Conservation (phyloP, 2,888 invertebrate genomes). For the Drosophila neutralis region DNA sequence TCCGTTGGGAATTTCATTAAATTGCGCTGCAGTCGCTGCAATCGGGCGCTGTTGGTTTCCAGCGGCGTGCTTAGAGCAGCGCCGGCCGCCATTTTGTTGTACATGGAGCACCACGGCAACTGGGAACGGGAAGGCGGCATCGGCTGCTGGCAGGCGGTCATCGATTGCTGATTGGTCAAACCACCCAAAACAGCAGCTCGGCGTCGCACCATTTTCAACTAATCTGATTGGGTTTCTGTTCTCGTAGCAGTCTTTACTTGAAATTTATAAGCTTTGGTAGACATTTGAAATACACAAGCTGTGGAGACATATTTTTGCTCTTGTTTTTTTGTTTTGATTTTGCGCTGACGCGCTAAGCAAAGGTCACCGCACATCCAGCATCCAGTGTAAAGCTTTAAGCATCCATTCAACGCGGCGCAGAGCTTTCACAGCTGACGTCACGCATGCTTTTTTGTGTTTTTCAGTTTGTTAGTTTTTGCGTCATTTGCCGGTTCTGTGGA, state of each 20-base stretch:
- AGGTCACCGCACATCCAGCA: constrained; percentile 27
- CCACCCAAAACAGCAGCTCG: constrained; percentile 13
- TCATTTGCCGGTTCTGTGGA: constrained; percentile 35
- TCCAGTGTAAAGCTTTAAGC: constrained; percentile 1
- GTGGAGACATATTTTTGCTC: not conserved
- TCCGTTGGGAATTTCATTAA: constrained; percentile 30
- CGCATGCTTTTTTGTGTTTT: constrained; percentile 4
- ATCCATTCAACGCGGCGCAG: not conserved
- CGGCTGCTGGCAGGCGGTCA: constrained; percentile 35
- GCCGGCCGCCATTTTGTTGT: not conserved
- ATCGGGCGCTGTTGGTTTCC: constrained; percentile 35
- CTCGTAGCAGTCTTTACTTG: not conserved
- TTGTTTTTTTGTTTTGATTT: not conserved
- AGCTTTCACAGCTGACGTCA: constrained; percentile 44
- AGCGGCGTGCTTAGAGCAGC: constrained; percentile 13
- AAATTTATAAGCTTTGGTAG: constrained; percentile 15
- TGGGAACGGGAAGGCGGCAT: not conserved
- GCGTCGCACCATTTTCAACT: constrained; percentile 48
- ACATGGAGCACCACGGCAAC: not conserved
- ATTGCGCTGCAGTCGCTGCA: constrained; percentile 41
- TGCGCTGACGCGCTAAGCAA: constrained; percentile 43
- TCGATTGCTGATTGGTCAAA: constrained; percentile 39
- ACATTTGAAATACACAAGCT: constrained; percentile 49
- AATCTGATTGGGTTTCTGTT: not conserved
- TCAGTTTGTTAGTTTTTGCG: not conserved